A percentile compares a stretch with the other conserved stretches of the same genome.
phyloP scores from a whole-genome alignment of 2,113 vertebrate species.

The Phoenicopterus ruber region DNA sequence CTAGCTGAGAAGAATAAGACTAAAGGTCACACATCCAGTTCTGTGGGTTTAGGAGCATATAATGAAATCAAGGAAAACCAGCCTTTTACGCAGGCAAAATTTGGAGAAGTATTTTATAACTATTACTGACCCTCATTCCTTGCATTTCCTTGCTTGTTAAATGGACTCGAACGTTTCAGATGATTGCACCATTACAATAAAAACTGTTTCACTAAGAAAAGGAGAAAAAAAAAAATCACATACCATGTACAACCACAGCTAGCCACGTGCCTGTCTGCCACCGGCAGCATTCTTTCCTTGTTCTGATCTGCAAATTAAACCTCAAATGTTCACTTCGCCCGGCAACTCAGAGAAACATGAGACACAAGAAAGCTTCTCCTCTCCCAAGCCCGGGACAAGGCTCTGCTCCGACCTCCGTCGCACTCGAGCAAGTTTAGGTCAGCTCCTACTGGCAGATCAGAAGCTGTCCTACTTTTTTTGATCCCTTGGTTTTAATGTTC shows the following conservation, averaged over 20 bases:
- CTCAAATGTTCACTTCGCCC: neutral
- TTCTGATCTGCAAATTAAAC: neutral
- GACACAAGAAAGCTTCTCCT: neutral
- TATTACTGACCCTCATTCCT: neutral
- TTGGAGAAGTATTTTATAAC: neutral
- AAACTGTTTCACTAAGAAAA: neutral
- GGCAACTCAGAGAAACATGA: neutral
- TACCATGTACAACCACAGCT: neutral
- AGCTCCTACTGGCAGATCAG: neutral
- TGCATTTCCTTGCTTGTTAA: neutral
- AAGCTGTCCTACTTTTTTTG: neutral
- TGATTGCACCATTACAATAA: rapidly evolving
- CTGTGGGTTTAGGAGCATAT: neutral
- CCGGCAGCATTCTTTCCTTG: neutral
- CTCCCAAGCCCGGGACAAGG: neutral
- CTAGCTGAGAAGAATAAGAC: neutral
- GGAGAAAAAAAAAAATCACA: neutral
- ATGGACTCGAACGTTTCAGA: neutral
- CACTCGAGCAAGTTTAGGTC: neutral
- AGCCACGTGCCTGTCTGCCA: neutral
- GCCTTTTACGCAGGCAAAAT: neutral
- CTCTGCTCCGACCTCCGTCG: neutral
- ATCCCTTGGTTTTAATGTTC: neutral
- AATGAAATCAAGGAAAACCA: neutral
- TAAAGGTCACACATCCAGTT: neutral